Evolutionary conservation across 2,113 vertebrate genomes (phyloP).

Genomic region (Hystrix brachyura): DNA sequence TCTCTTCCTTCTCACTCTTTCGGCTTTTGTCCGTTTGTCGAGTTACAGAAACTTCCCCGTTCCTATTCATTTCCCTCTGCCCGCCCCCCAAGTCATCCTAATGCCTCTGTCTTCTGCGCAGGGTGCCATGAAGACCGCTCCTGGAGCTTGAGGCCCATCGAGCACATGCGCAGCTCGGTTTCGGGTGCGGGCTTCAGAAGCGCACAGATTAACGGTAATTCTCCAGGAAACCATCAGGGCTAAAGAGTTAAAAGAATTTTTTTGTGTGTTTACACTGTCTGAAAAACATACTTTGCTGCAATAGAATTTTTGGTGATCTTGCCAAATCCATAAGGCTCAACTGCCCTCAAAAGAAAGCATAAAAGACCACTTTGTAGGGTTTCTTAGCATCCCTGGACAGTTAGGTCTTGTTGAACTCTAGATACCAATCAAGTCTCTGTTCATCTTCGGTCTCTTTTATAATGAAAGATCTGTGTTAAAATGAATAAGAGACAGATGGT

Average conservation of each 20-base stretch:
- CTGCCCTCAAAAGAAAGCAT: neutral
- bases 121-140: neutral
- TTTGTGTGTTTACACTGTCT: neutral
- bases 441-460: neutral
- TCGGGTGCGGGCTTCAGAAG: neutral
- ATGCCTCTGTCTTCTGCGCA: neutral
- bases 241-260: neutral
- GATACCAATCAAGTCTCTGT: neutral
- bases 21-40: neutral
- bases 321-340: neutral
- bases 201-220: neutral
- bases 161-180: neutral
- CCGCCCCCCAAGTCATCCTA: neutral
- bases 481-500: neutral
- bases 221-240: neutral
- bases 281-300: neutral
- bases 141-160: too few relatives aligned
- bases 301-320: neutral
- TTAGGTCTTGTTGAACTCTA: neutral
- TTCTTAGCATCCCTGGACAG: slow-evolving; percentile 6
- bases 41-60: neutral
- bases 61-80: neutral
- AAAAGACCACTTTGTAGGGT: neutral
- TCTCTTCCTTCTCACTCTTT: neutral
- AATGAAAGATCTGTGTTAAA: neutral